Base-by-base conservation (phyloP, 2,888 invertebrate species). In the Hetaerina titia region DNA sequence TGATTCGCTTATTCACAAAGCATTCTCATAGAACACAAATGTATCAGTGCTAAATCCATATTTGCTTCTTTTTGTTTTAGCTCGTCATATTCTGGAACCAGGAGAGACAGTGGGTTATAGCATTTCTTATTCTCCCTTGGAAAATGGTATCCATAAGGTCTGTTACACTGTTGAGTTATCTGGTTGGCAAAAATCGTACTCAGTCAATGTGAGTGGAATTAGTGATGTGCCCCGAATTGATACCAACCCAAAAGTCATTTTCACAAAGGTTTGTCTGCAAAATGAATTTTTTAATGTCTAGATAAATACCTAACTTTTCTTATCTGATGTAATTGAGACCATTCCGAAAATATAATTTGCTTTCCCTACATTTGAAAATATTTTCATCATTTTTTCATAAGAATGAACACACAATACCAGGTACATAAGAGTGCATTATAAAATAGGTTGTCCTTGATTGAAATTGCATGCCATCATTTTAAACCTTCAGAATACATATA, bases 191-290 rank as follows among this genome's bases (percentile, higher is more conserved):
- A 90, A 63, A 56, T 45, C 31, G 22, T 90, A 90, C 64, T 11
- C 31, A 9, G 64, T 90, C 64, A 45, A 90, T 45, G 31, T 90
- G 19, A 45, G 45, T 90, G 90, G 90, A 45, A 64, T 90, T 31
- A 19, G 90, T 90, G 90, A 90, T 64, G 45, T 69, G 11, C 90
- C 90, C 8, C 64, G 25, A 56, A 17, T 90, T 31, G 90, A 90
- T 22, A 31, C 45, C 7, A 64, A 45, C 45, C 90, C 90, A 45
- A 19, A 64, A 45, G 64, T 25, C 11, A 90, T 90, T 45, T 90
- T 90, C 25, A 6, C 63, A n/a, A 90, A 90, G 90, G 90, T 90
- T 45, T 64, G 90, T 90, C 2, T 57, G 7, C 6, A 6, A 69
- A 22, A 69, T n/a, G 1, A n/a, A 69, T n/a, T 22, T 7, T n/a